Conservation (phyloP, 2,797 vertebrate species). For the Pangasius krempfi region DNA sequence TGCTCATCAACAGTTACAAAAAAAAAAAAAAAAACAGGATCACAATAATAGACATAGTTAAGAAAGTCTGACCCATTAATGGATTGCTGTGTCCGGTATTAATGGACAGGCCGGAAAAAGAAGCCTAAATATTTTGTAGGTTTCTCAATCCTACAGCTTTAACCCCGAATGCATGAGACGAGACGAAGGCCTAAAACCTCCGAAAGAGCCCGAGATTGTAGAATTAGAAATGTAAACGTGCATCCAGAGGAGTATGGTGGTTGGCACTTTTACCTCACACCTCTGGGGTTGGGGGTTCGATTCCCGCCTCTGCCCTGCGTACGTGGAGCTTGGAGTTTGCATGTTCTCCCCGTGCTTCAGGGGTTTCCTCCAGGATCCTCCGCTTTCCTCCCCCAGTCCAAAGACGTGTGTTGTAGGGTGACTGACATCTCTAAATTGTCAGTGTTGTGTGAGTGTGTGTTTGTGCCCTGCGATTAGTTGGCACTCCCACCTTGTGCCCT, state of each 20-base stretch:
- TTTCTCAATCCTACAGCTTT: not conserved
- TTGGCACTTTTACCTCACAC: too few relatives aligned
- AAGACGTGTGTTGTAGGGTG: too few relatives aligned
- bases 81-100: not conserved
- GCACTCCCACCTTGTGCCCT: too few relatives aligned
- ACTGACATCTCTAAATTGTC: too few relatives aligned
- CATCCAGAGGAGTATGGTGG: slow-evolving; percentile 28
- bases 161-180: not conserved
- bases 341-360: too few relatives aligned
- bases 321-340: too few relatives aligned
- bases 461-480: too few relatives aligned
- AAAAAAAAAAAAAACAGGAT: not conserved
- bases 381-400: too few relatives aligned
- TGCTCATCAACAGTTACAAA: not conserved
- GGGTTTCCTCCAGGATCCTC: too few relatives aligned
- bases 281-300: too few relatives aligned
- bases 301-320: too few relatives aligned
- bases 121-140: not conserved
- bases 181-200: not conserved
- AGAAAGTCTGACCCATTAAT: not conserved
- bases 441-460: too few relatives aligned
- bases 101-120: not conserved
- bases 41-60: not conserved
- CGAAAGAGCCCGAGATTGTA: not conserved
- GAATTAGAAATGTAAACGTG: slow-evolving; percentile 55